These are phyloP conservation scores for Turritopsis dohrnii DNA, from an alignment of 30 jellyfish, hydroid and myxozoan genomes.

Conservation along the genomic window DNA sequence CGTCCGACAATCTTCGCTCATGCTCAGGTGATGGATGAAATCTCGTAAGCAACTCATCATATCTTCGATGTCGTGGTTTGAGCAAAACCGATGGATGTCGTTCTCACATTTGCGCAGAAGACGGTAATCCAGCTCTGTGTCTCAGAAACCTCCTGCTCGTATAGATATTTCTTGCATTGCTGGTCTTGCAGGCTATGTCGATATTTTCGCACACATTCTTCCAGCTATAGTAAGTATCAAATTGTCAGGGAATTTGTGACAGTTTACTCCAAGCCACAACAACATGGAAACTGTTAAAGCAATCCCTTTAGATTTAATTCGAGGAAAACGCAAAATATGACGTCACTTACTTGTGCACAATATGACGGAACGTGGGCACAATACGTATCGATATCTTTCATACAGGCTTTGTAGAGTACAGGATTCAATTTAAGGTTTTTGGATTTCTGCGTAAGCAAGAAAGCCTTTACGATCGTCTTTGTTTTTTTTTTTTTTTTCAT, in stretches of 20 bases:
- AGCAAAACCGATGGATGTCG: slow-evolving; percentile 53
- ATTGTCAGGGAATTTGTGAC: background rate
- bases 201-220: slow-evolving; percentile 70
- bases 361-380: slow-evolving; percentile 48
- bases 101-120: slow-evolving; percentile 68
- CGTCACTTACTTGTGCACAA: slow-evolving; percentile 55
- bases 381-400: slow-evolving; percentile 41
- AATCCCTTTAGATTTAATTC: too few species aligned
- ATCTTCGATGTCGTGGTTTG: background rate
- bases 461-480: too few species aligned
- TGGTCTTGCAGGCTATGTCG: slow-evolving; percentile 15
- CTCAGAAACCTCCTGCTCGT: slow-evolving; percentile 66
- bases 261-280: background rate
- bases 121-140: slow-evolving; percentile 68
- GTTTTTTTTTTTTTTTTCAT: too few species aligned
- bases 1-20: slow-evolving; percentile 47
- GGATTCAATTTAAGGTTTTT: slow-evolving; percentile 73
- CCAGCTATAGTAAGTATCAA: slow-evolving; percentile 33
- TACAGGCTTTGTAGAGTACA: slow-evolving; percentile 45
- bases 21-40: slow-evolving; percentile 24
- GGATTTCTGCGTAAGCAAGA: too few species aligned
- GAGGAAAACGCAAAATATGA: background rate
- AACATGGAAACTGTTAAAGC: background rate
- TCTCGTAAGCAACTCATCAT: slow-evolving; percentile 26
- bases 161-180: slow-evolving; percentile 40